These are phyloP conservation scores for Amyelois transitella DNA, from an alignment of 1,140 invertebrate genomes.

Conservation along the genomic window DNA sequence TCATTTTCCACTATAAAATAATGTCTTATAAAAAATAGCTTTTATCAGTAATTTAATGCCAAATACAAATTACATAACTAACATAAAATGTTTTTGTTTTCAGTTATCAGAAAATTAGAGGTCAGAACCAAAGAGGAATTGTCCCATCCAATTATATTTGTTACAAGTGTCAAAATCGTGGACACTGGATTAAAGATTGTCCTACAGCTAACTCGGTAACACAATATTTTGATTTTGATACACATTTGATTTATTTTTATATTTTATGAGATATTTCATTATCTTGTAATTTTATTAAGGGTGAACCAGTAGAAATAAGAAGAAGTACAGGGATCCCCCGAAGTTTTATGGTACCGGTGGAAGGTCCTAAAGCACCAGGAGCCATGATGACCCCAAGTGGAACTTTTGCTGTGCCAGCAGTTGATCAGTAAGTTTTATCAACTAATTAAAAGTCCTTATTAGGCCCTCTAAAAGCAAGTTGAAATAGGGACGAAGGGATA, in stretches of 20 bases:
- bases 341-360: slow-evolving; percentile 96
- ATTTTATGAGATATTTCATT: slow-evolving; percentile 6
- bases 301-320: slow-evolving; percentile 86
- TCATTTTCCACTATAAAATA: too few relatives aligned
- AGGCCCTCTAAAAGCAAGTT: background rate
- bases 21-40: too few relatives aligned
- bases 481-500: background rate
- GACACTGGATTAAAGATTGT: slow-evolving; percentile 98
- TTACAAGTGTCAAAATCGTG: slow-evolving; percentile 92
- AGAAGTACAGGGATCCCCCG: slow-evolving; percentile 97
- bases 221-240: slow-evolving; percentile 7
- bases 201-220: slow-evolving; percentile 76
- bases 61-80: too few relatives aligned
- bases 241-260: slow-evolving; percentile 2
- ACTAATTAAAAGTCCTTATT: too few relatives aligned
- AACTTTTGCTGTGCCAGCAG: slow-evolving; percentile 91
- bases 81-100: slow-evolving; percentile 5
- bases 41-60: too few relatives aligned
- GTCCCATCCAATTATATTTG: slow-evolving; percentile 94
- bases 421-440: slow-evolving; percentile 86
- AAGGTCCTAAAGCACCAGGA: slow-evolving; percentile 90
- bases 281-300: slow-evolving; percentile 34
- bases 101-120: slow-evolving; percentile 91
- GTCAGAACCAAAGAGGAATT: slow-evolving; percentile 89
- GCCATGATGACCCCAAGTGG: slow-evolving; percentile 96